Evolutionary conservation across 2,888 invertebrate genomes (phyloP), one percentile per base, ranked within the genome.

Genomic region (Endomychus coccineus): DNA sequence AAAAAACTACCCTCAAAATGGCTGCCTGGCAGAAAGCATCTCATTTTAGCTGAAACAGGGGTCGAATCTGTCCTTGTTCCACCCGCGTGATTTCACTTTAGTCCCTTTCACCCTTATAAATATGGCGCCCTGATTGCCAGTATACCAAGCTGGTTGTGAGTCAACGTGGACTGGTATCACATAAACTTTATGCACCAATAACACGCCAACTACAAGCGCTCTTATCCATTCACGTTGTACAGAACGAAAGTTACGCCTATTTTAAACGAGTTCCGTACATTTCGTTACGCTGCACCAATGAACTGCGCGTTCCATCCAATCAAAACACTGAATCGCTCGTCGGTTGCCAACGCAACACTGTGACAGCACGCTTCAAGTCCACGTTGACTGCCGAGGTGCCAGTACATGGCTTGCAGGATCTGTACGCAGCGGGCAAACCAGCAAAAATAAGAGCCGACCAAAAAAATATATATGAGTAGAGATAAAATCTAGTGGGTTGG

Each of bases 1-100:
- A 54, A 60, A 64, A 76, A 75, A 74, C 75, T 74, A 75, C 76
- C 77, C 77, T 77, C 77, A 77, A 77, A 77, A 77, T 77, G 77
- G 77, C 77, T 75, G 77, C 77, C 76, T 73, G 60, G 67, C 65
- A 65, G 67, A 66, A 66, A 66, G 67, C 67, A 67, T 66, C 66
- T 66, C 66, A 67, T 66, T 66, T 66, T 64, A 66, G 65, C 61
- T 62, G 64, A 63, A 64, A 64, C 64, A 63, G 64, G 65, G 62
- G 62, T 63, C 59, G 65, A 59, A 59, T 61, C 64, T 54, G 62
- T 67, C 67, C 66, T 66, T 66, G 63, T 67, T 61, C 64, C 65
- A 63, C 65, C 61, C 62, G 64, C 64, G 61, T 62, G 63, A 66
- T 66, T 66, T 64, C 62, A 63, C 66, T 63, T 59, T 64, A 61